Base-by-base conservation (phyloP, 2,113 vertebrate genomes). In the Chaenocephalus aceratus region DNA sequence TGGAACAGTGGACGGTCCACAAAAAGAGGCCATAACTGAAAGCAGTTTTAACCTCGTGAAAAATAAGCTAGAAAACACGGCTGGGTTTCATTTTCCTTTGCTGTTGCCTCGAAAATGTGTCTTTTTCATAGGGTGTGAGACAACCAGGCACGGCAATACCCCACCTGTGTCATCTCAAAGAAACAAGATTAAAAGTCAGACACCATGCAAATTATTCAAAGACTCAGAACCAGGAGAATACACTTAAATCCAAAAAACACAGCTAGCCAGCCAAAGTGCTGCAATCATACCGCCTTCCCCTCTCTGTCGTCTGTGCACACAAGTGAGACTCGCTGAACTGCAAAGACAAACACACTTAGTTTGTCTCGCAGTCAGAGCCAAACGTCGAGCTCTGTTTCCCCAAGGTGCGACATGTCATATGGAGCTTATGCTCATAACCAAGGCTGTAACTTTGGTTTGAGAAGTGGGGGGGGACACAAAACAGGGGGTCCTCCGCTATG, bases 331-430 rank as follows among this genome's bases (percentile, higher is more conserved):
- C 56, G 30, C 36, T 57, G 49, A 86, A 62, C 86, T 78, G 83
- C 79, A 70, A 88, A 89, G 85, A 85, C 90, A 88, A 91, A 85
- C 77, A 86, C 82, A 82, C 75, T 84, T 78, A 60, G 63, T 88
- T 88, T 88, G 88, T 75, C 77, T 85, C 72, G 34, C 83, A 72
- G 74, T 79, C 23, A 48, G 79, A 90, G 81, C 79, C 81, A 49
- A 83, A 86, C 73, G 56, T 82, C 41, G 15, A 64, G 86, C 54
- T 75, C 51, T 10, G 73, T 83, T 82, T 86, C 78, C 88, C 87
- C 45, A 36, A 86, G 82, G 90, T 90, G 85, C 60, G 23, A 70
- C 80, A 44, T 79, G 86, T 92, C 88, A 82, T 84, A 63, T 61
- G 60, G 67, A 84, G 84, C 87, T 86, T 83, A 62, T 85, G 77